Conservation (phyloP, 2,888 invertebrate species). For the Galerucella pusilla region DNA sequence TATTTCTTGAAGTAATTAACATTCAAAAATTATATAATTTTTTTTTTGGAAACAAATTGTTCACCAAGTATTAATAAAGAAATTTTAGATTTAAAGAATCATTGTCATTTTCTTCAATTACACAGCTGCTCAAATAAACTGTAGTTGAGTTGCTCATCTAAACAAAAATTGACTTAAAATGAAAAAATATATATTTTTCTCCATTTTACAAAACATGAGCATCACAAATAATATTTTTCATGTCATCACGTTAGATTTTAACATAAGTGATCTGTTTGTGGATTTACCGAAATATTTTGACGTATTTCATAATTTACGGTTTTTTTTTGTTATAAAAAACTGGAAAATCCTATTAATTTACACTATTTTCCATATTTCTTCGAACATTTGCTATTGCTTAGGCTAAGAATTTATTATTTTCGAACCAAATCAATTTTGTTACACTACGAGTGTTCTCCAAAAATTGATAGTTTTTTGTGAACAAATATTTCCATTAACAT, state of each 20-base stretch:
- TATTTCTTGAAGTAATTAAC: background rate
- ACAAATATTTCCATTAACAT: background rate
- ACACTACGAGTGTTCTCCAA: too few species aligned
- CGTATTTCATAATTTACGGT: too few species aligned
- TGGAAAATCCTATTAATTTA: too few species aligned
- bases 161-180: slow-evolving; percentile 34
- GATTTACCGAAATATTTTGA: slow-evolving; percentile 27
- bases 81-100: too few species aligned
- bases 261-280: slow-evolving; percentile 37
- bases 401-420: too few species aligned
- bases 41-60: background rate
- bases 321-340: too few species aligned
- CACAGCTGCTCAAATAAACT: slow-evolving; percentile 46
- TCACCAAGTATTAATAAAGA: too few species aligned
- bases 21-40: slow-evolving; percentile 1
- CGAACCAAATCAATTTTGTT: too few species aligned
- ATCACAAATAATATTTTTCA: slow-evolving; percentile 44
- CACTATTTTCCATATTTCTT: too few species aligned
- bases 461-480: background rate
- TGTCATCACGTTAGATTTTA: slow-evolving; percentile 47
- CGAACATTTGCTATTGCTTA: too few species aligned
- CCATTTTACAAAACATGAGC: slow-evolving; percentile 46
- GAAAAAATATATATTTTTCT: slow-evolving; percentile 40
- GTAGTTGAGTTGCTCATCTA: slow-evolving; percentile 41
- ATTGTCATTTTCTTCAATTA: slow-evolving; percentile 39